These are phyloP conservation scores for Actinia equina DNA, from an alignment of 64 coral and sea anemone species.

Conservation along the genomic window DNA sequence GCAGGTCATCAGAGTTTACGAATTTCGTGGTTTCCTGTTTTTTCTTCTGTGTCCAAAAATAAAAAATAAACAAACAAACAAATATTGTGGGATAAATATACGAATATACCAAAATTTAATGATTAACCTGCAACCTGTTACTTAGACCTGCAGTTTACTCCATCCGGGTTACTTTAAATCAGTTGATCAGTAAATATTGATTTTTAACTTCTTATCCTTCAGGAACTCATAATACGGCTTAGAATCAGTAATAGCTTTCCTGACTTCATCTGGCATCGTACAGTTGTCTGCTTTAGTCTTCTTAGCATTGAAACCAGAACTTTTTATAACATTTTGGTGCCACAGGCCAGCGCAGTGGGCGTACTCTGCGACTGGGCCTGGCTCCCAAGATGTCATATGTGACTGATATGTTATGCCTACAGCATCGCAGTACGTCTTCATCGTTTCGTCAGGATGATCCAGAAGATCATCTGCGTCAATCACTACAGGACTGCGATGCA, in stretches of 20 bases:
- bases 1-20: no score
- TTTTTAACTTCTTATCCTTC: slow-evolving; percentile 5
- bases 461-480: slow-evolving; percentile 87
- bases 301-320: slow-evolving; percentile 50
- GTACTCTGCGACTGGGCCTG: slow-evolving; percentile 40
- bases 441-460: slow-evolving; percentile 60
- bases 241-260: slow-evolving; percentile 24
- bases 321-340: slow-evolving; percentile 71
- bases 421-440: slow-evolving; percentile 80
- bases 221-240: slow-evolving; percentile 29
- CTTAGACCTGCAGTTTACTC: no score
- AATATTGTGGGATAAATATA: no score
- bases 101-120: no score
- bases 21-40: no score
- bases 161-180: no score
- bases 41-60: no score
- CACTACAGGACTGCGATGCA: slow-evolving; percentile 40
- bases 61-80: no score
- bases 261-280: slow-evolving; percentile 20
- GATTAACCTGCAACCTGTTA: no score
- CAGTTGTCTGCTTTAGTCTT: background rate
- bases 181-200: no score
- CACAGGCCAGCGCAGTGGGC: slow-evolving; percentile 71
- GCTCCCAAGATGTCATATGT: slow-evolving; percentile 77
- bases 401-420: slow-evolving; percentile 69